Conservation (phyloP, 2,113 vertebrate genomes). For the Ochotona curzoniae region DNA sequence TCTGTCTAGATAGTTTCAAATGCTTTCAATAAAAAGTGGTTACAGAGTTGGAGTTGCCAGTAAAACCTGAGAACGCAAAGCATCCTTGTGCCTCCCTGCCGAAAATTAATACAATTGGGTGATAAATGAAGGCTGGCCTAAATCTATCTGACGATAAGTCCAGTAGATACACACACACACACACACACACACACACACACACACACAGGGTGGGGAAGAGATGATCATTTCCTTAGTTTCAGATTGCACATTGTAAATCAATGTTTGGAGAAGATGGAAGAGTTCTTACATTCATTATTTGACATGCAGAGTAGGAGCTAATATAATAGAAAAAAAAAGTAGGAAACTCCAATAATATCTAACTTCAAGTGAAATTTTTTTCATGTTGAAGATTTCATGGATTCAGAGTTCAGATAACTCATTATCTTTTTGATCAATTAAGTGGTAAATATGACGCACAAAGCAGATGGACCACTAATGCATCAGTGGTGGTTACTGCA, state of each 20-base stretch:
- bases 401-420: neutral
- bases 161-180: neutral
- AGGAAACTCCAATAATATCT: neutral
- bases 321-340: neutral
- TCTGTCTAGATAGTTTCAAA: neutral
- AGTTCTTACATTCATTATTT: neutral
- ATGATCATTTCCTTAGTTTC: neutral
- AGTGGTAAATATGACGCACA: neutral
- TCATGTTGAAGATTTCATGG: neutral
- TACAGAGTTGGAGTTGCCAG: neutral
- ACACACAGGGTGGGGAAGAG: no score
- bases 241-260: neutral
- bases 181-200: neutral
- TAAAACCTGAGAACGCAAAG: neutral
- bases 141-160: neutral
- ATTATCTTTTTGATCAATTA: neutral
- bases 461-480: neutral
- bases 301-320: neutral
- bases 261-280: neutral
- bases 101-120: neutral
- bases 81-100: neutral
- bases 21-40: neutral
- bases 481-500: neutral
- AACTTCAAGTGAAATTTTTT: neutral
- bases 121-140: neutral